Evolutionary conservation across 2,113 vertebrate genomes (phyloP).

Genomic region (Xyrauchen texanus): DNA sequence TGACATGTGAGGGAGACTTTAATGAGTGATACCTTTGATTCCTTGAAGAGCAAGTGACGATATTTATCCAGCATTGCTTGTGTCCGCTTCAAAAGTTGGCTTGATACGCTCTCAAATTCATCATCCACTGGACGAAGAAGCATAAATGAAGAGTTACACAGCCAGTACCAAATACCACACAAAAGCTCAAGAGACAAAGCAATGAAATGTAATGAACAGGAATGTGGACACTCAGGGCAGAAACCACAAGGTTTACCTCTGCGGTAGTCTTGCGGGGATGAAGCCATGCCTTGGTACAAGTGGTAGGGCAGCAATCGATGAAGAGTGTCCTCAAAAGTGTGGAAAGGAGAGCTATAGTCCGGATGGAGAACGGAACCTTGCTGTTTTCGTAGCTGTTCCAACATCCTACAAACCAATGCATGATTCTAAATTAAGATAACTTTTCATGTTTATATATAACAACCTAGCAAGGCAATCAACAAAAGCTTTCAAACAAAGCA

Average conservation of each 20-base stretch:
- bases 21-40: constrained; percentile 82
- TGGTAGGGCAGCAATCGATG: constrained; percentile 90
- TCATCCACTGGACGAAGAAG: constrained; percentile 79
- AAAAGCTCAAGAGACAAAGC: too few species aligned
- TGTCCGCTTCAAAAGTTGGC: constrained; percentile 85
- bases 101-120: constrained; percentile 89
- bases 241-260: constrained; percentile 70
- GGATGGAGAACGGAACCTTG: constrained; percentile 90
- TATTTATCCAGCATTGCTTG: constrained; percentile 96
- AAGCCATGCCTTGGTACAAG: constrained; percentile 89
- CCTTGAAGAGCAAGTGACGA: constrained; percentile 86
- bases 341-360: constrained; percentile 86
- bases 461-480: too few species aligned
- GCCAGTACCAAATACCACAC: neutral
- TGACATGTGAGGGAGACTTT: neutral
- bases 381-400: constrained; percentile 91
- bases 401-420: constrained; percentile 75
- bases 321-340: constrained; percentile 84
- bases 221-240: too few species aligned
- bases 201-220: too few species aligned
- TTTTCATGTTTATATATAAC: neutral
- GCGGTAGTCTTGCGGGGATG: constrained; percentile 80
- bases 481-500: too few species aligned
- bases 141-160: neutral
- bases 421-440: neutral